Evolutionary conservation across 2,888 invertebrate genomes (phyloP).

Genomic region (Bellardia pandia): DNA sequence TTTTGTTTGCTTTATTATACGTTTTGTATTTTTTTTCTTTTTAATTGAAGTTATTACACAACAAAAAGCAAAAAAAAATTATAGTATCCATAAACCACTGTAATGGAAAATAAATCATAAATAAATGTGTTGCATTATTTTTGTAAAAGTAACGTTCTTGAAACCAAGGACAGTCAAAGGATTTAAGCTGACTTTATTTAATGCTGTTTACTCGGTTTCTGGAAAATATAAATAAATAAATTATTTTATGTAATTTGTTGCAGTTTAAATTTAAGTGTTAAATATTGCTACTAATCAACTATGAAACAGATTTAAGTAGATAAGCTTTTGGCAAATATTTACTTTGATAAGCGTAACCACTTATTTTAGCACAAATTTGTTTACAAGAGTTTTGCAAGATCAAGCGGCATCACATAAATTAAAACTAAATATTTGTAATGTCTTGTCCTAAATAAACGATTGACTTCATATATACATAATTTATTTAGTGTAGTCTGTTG

Average conservation of each 20-base stretch:
- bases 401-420: too few species aligned
- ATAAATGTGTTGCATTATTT: constrained; percentile 29
- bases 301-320: too few species aligned
- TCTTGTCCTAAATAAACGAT: too few species aligned
- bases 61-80: constrained; percentile 7
- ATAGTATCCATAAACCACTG: background rate
- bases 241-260: background rate
- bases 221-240: background rate
- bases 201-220: background rate
- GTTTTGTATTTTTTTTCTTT: constrained; percentile 11
- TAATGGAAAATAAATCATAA: constrained; percentile 48
- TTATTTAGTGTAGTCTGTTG: too few species aligned
- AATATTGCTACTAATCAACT: too few species aligned
- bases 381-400: too few species aligned
- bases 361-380: too few species aligned
- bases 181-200: constrained; percentile 2
- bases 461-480: too few species aligned
- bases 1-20: constrained; percentile 16
- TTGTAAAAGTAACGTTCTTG: constrained; percentile 29
- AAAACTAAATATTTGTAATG: too few species aligned
- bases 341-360: too few species aligned
- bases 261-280: background rate
- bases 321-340: too few species aligned
- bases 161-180: constrained; percentile 15
- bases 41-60: constrained; percentile 58